Percentiles rank a stretch among this genome's conserved stretches.
These are phyloP conservation scores for Frieseomelitta varia DNA, from an alignment of 1,140 invertebrate genomes.

Conservation along the genomic window DNA sequence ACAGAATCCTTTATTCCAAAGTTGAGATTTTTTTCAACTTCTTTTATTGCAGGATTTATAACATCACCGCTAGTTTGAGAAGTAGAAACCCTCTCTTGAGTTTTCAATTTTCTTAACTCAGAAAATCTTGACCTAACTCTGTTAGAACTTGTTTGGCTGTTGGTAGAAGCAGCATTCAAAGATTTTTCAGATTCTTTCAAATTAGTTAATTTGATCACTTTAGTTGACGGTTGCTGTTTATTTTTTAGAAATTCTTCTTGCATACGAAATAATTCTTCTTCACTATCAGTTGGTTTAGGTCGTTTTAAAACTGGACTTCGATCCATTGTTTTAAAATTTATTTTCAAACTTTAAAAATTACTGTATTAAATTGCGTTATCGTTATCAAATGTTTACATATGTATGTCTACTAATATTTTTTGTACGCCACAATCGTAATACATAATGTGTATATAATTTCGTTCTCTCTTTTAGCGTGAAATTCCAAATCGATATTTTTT, in stretches of 20 bases:
- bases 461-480: background rate
- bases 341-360: background rate
- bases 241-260: constrained; percentile 86
- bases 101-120: constrained; percentile 51
- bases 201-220: constrained; percentile 84
- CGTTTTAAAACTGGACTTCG: constrained; percentile 73
- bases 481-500: background rate
- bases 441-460: background rate
- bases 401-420: background rate
- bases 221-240: constrained; percentile 83
- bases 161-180: background rate
- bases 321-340: constrained; percentile 37
- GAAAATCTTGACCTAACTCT: constrained; percentile 72
- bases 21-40: constrained; percentile 10
- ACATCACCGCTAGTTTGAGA: constrained; percentile 57
- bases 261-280: constrained; percentile 87
- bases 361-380: background rate
- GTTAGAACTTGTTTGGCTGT: background rate
- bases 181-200: constrained; percentile 53
- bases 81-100: constrained; percentile 61
- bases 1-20: constrained; percentile 72
- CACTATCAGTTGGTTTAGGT: constrained; percentile 85
- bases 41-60: constrained; percentile 55
- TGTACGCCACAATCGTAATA: background rate
- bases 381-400: background rate